Evolutionary conservation across 2,113 vertebrate species (phyloP).

Genomic region (Polypterus senegalus): DNA sequence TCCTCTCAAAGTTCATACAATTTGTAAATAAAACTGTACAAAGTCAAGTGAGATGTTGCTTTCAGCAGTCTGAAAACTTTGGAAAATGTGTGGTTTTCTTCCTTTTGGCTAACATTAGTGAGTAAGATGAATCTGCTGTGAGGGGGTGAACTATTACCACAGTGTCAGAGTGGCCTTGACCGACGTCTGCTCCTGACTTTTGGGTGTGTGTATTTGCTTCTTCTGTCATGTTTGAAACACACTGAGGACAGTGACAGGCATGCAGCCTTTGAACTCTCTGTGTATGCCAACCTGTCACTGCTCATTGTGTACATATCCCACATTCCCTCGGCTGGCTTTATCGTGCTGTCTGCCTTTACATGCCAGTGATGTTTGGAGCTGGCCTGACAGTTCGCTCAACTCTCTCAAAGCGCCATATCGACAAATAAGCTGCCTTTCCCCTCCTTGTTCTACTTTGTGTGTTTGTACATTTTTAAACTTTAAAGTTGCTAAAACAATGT

Average conservation of each 20-base stretch:
- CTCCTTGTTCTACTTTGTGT: too few relatives aligned
- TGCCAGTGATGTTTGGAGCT: too few relatives aligned
- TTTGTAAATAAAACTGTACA: too few relatives aligned
- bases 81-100: conserved; percentile 2
- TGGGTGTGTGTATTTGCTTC: conserved; percentile 41
- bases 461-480: too few relatives aligned
- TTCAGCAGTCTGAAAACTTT: conserved; percentile 23
- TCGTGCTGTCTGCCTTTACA: too few relatives aligned
- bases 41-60: conserved; percentile 32
- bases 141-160: conserved; percentile 30
- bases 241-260: accelerated
- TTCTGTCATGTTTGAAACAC: conserved; percentile 32
- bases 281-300: conserved; percentile 2
- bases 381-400: too few relatives aligned
- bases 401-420: too few relatives aligned
- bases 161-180: conserved; percentile 23
- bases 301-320: neutral
- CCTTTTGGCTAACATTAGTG: conserved; percentile 18
- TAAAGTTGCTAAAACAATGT: too few relatives aligned
- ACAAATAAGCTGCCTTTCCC: too few relatives aligned
- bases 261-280: neutral
- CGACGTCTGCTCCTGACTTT: neutral
- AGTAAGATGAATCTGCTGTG: neutral
- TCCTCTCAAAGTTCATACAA: too few relatives aligned
- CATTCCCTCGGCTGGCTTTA: too few relatives aligned